A percentile compares a stretch with the other conserved stretches of the same genome.
Conservation (phyloP, 2,797 vertebrate species). For the Paratrypauchen microcephalus region DNA sequence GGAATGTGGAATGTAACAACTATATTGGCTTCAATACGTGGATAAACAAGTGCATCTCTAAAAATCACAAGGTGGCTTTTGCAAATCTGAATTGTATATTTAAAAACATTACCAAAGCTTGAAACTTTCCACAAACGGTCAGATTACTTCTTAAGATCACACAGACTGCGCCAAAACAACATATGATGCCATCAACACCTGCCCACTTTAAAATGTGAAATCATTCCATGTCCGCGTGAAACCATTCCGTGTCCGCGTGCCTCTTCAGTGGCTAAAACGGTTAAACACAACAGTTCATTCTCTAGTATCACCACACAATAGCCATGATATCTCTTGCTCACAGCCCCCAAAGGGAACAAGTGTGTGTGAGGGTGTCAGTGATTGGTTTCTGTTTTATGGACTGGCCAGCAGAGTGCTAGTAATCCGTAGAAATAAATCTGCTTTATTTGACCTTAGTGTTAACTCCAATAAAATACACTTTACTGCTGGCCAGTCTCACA, state of each 20-base stretch:
- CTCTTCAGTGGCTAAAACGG: slow-evolving; percentile 51
- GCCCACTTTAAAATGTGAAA: slow-evolving; percentile 26
- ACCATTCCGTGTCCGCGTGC: slow-evolving; percentile 36
- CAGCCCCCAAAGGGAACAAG: slow-evolving; percentile 48
- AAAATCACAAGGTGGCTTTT: background rate
- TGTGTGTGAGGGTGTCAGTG: slow-evolving; percentile 62
- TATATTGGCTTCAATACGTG: background rate
- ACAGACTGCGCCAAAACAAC: background rate
- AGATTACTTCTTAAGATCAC: slow-evolving; percentile 1
- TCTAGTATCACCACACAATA: slow-evolving; percentile 40
- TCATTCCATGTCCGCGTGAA: slow-evolving; percentile 36
- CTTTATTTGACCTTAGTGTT: slow-evolving; percentile 76
- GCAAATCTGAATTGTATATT: background rate
- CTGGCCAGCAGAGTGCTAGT: slow-evolving; percentile 72
- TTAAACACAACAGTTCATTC: slow-evolving; percentile 49
- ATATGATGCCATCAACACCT: background rate
- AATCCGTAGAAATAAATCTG: slow-evolving; percentile 76
- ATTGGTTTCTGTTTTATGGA: slow-evolving; percentile 80
- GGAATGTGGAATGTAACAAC: background rate
- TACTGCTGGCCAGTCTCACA: slow-evolving; percentile 64
- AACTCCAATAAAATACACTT: slow-evolving; percentile 80
- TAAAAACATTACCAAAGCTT: slow-evolving; percentile 12
- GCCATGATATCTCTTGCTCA: slow-evolving; percentile 62
- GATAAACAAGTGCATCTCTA: background rate
- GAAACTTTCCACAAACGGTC: slow-evolving; percentile 6